Evolutionary conservation across 2,888 invertebrate genomes (phyloP).

Genomic region (Xylophagus ater): DNA sequence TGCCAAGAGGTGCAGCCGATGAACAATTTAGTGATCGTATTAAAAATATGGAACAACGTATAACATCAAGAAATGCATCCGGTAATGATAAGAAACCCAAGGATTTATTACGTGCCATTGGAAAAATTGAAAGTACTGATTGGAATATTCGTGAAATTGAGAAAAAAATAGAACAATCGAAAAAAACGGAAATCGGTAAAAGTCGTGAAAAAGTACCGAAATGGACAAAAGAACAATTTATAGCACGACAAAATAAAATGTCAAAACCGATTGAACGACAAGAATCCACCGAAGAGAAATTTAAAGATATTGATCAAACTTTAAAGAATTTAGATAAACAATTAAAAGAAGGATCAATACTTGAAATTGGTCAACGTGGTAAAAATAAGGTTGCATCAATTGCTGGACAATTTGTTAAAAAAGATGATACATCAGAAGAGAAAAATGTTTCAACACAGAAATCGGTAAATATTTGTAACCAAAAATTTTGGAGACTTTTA

Average conservation of each 20-base stretch:
- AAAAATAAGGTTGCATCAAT: constrained; percentile 74
- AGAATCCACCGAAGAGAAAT: constrained; percentile 48
- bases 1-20: constrained; percentile 30
- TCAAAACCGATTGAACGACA: constrained; percentile 50
- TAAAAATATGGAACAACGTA: constrained; percentile 67
- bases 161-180: constrained; percentile 62
- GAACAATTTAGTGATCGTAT: constrained; percentile 44
- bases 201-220: constrained; percentile 71
- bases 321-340: constrained; percentile 60
- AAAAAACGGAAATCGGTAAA: constrained; percentile 38
- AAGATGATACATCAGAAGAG: constrained; percentile 37
- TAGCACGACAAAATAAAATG: constrained; percentile 59
- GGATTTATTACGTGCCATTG: constrained; percentile 75
- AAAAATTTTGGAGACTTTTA: not conserved
- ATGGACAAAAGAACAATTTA: constrained; percentile 73
- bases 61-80: constrained; percentile 46
- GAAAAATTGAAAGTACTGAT: constrained; percentile 77
- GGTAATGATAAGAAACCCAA: constrained; percentile 66
- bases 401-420: constrained; percentile 60
- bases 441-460: constrained; percentile 30
- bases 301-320: constrained; percentile 59
- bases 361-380: constrained; percentile 52
- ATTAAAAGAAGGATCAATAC: constrained; percentile 62
- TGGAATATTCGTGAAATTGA: constrained; percentile 89
- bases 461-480: constrained; percentile 38